Conservation (phyloP, 2,113 vertebrate species). For the Eulacestoma nigropectus region DNA sequence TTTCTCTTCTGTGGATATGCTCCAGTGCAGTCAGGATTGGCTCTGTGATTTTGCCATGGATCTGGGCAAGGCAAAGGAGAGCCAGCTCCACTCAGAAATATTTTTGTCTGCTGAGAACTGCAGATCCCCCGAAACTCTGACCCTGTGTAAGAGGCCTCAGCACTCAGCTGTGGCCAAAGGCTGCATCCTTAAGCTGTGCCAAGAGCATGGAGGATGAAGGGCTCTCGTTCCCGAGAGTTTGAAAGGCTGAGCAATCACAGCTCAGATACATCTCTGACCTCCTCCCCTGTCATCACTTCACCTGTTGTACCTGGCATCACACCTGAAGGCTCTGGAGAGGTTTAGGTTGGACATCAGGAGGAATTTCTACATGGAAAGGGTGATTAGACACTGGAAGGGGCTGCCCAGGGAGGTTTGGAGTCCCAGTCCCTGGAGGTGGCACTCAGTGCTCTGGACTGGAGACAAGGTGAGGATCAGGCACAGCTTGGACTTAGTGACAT, state of each 20-base stretch:
- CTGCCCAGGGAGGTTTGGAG: background rate
- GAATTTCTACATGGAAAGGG: background rate
- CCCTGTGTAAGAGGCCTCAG: background rate
- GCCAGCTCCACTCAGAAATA: background rate
- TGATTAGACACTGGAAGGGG: background rate
- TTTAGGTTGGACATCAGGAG: background rate
- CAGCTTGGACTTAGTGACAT: background rate
- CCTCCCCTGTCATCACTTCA: accelerated
- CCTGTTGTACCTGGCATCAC: background rate
- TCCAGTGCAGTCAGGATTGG: background rate
- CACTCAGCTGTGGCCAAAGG: background rate
- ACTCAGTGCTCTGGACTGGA: background rate
- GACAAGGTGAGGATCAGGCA: background rate
- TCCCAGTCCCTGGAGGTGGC: background rate
- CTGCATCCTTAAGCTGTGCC: background rate
- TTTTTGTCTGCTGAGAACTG: background rate
- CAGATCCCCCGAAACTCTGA: background rate
- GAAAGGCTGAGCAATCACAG: background rate
- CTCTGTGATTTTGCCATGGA: accelerated
- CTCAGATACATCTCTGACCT: background rate
- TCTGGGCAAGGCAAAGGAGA: background rate
- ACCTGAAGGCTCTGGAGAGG: background rate
- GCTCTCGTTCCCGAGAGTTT: background rate
- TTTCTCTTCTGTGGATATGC: background rate
- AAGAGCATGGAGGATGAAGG: background rate